A percentile compares a stretch with the other conserved stretches of the same genome.
Conservation (phyloP, 1,140 invertebrate genomes). For the Druon quercuslanigerum region DNA sequence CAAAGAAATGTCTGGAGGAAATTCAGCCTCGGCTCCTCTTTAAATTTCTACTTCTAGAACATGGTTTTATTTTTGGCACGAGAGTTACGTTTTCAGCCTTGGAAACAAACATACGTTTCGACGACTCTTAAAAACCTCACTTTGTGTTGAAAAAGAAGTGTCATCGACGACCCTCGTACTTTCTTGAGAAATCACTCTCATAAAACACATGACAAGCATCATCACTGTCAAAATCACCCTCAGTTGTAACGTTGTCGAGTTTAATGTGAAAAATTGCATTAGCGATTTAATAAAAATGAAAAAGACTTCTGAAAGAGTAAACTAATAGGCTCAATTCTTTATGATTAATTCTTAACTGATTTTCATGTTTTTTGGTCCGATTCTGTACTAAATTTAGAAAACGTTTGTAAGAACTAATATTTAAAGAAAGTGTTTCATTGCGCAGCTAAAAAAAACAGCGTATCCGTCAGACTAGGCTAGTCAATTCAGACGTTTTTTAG, state of each 20-base stretch:
- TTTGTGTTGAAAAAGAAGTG: slow-evolving; percentile 24
- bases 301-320: no score
- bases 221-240: slow-evolving; percentile 11
- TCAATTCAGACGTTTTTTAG: no score
- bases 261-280: not conserved
- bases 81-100: slow-evolving; percentile 40
- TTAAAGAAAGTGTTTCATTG: no score
- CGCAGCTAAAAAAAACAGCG: no score
- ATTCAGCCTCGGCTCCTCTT: slow-evolving; percentile 53
- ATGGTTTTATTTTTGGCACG: slow-evolving; percentile 57
- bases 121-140: slow-evolving; percentile 8
- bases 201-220: slow-evolving; percentile 21
- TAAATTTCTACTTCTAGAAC: slow-evolving; percentile 49
- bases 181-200: slow-evolving; percentile 6
- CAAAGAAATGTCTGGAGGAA: not conserved
- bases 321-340: no score
- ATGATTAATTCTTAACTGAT: no score
- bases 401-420: no score
- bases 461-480: no score
- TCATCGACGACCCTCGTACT: slow-evolving; percentile 15
- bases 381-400: no score
- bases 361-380: no score
- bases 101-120: not conserved
- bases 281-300: no score
- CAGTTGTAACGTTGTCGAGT: not conserved